Evolutionary conservation across 2,797 vertebrate genomes (phyloP).

Genomic region (Gallinago stenura): DNA sequence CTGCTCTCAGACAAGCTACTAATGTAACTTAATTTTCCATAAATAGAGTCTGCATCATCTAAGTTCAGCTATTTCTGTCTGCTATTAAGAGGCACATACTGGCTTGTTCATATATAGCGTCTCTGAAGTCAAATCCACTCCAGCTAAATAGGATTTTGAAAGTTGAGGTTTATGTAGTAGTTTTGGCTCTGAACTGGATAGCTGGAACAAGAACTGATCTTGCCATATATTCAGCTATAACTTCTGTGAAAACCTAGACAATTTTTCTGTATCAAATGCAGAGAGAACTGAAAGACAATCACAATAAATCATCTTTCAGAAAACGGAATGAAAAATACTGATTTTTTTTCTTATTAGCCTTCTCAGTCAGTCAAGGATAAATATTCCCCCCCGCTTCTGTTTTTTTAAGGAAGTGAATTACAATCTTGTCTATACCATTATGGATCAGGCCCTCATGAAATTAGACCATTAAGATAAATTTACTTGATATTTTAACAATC

Average conservation of each 20-base stretch:
- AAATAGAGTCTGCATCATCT: slow-evolving; percentile 57
- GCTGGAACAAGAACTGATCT: background rate
- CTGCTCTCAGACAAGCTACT: slow-evolving; percentile 12
- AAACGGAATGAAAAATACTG: background rate
- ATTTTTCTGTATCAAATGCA: background rate
- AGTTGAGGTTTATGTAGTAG: background rate
- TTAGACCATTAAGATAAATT: background rate
- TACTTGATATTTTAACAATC: background rate
- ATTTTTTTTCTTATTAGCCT: background rate
- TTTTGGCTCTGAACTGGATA: slow-evolving; percentile 13
- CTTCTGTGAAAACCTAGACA: background rate
- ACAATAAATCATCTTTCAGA: background rate
- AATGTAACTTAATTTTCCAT: slow-evolving; percentile 67
- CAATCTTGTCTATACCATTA: background rate
- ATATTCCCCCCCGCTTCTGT: background rate
- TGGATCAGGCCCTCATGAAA: background rate
- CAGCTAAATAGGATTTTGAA: slow-evolving; percentile 48
- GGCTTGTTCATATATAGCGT: background rate
- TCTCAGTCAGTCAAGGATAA: background rate
- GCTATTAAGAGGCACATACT: background rate
- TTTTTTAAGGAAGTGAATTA: background rate
- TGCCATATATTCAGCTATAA: background rate
- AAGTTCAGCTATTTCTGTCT: slow-evolving; percentile 58
- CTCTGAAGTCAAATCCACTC: slow-evolving; percentile 24
- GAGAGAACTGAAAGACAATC: background rate